A percentile compares a stretch with the other conserved stretches of the same genome.
Evolutionary conservation across 2,888 invertebrate species (phyloP).

Genomic region (Megastigmus dorsalis): DNA sequence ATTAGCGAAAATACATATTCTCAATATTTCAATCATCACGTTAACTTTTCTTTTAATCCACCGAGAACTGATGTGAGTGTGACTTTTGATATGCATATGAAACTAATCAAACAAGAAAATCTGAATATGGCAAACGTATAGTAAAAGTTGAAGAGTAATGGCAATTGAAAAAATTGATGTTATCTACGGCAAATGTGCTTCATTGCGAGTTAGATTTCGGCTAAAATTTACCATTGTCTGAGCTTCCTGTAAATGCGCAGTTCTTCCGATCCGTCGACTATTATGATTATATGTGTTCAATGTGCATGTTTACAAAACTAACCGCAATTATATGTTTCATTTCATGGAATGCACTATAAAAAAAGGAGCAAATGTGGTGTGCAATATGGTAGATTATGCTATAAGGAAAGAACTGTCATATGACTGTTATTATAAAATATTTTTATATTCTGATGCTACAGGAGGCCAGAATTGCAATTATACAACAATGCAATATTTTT

Average conservation of each 20-base stretch:
- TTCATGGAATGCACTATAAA: slow-evolving; percentile 20
- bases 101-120: background rate
- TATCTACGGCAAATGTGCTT: background rate
- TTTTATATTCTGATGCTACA: slow-evolving; percentile 42
- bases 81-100: background rate
- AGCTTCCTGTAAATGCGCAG: slow-evolving; percentile 48
- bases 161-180: slow-evolving; percentile 28
- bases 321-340: slow-evolving; percentile 39
- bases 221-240: slow-evolving; percentile 42
- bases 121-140: slow-evolving; percentile 21
- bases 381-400: slow-evolving; percentile 28
- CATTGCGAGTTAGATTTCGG: slow-evolving; percentile 46
- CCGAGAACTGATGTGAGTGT: background rate
- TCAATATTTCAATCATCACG: background rate
- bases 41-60: background rate
- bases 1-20: background rate
- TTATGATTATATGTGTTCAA: slow-evolving; percentile 50
- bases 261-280: slow-evolving; percentile 47
- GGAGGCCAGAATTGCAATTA: slow-evolving; percentile 46
- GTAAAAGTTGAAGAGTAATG: slow-evolving; percentile 10
- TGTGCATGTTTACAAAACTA: slow-evolving; percentile 38
- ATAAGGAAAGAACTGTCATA: too few species aligned
- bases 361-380: slow-evolving; percentile 26
- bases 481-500: slow-evolving; percentile 35
- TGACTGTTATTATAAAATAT: slow-evolving; percentile 9